Base-by-base conservation (phyloP, 2,888 invertebrate species). In the Pachycephus smyrnensis region DNA sequence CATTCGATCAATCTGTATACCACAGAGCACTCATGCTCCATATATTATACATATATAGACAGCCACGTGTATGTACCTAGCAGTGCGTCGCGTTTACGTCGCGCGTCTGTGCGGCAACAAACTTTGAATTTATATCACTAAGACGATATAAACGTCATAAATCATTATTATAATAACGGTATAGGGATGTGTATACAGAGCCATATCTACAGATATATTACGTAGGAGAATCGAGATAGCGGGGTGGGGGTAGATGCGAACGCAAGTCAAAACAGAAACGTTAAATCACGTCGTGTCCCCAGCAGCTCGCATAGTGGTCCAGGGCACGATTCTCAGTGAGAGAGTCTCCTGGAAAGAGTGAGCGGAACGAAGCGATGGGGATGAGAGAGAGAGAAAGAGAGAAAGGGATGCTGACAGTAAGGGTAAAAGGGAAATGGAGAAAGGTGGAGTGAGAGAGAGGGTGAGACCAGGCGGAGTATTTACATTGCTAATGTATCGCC, bases 401-500 rank as follows among this genome's bases (percentile, higher is more conserved):
- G 76, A 69, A 81, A 36, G 68, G 73, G 33, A 75, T 69, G 69
- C 23, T 73, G 78, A 74, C 77, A 68, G 23, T 55, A 36, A 76
- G 33, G 75, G 79, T 76, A 77, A 69, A 73, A 76, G 73, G 71
- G 74, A 35, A 33, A 73, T 40, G 31, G 75, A n/a, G 77, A 71
- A 68, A 76, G 77, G 78, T 30, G 75, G 37, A 37, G 68, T 75
- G 79, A 76, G 73, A 77, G 82, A 77, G 77, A 80, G 80, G 77
- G 76, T 79, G 82, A 80, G 85, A 6, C 31, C 31, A 32, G 6
- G 71, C 71, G 84, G 85, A 77, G 86, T 88, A 91, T 91, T 91
- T 90, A 90, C 90, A 91, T 90, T 91, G 91, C 91, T 91, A 91
- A 91, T 91, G 90, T 89, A 89, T 89, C 89, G 89, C 84, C 86